Conservation (phyloP, 2,797 vertebrate genomes). For the Lateolabrax maculatus region DNA sequence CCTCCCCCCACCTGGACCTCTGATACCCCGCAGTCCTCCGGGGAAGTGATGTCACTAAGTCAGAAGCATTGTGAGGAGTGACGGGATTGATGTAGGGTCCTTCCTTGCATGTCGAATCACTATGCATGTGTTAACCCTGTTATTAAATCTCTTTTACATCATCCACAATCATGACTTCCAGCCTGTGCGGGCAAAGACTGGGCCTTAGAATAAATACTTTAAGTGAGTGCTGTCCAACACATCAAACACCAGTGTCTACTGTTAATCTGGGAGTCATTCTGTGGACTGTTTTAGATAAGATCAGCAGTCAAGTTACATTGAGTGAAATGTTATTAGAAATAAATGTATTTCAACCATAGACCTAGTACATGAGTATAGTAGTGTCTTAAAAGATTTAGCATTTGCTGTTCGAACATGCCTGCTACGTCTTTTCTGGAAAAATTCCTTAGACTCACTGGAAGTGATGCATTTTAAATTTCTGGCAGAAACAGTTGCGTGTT, state of each 20-base stretch:
- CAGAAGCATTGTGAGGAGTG: conserved; percentile 65
- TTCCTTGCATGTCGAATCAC: conserved; percentile 45
- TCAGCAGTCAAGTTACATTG: conserved; percentile 12
- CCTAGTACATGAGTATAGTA: no score
- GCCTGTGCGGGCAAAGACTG: conserved; percentile 33
- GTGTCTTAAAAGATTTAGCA: conserved; percentile 8
- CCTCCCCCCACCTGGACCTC: conserved; percentile 16
- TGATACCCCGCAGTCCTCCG: conserved; percentile 30
- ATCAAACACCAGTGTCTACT: conserved; percentile 22
- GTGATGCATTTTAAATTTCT: conserved; percentile 29
- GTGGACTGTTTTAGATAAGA: conserved; percentile 24
- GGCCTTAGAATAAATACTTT: conserved; percentile 24
- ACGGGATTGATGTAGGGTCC: conserved; percentile 54
- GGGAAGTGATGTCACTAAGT: conserved; percentile 69
- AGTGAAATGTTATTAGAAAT: conserved; percentile 29
- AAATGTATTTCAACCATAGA: conserved; percentile 12
- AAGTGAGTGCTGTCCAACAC: not conserved
- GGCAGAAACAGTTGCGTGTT: conserved; percentile 11
- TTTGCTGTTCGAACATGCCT: not conserved
- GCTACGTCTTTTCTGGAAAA: conserved; percentile 6
- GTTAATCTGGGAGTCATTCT: conserved; percentile 23
- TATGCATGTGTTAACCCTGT: conserved; percentile 40
- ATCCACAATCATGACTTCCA: conserved; percentile 20
- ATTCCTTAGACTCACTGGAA: conserved; percentile 13
- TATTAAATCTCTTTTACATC: conserved; percentile 55